phyloP scores from a whole-genome alignment of 1,140 invertebrate species.

The Chionoecetes opilio region DNA sequence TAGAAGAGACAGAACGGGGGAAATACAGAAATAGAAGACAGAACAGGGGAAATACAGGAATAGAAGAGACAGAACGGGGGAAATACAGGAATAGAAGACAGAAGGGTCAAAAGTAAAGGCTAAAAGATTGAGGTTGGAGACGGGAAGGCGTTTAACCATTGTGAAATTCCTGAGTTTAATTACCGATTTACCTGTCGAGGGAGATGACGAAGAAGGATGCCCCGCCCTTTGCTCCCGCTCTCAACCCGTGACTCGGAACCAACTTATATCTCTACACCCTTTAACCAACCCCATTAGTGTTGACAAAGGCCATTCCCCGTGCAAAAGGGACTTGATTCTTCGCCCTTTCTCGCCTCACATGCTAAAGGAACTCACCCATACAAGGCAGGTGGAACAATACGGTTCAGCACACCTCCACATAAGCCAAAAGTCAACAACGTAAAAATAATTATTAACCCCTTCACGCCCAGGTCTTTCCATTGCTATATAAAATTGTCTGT shows the following conservation, averaged over 20 bases:
- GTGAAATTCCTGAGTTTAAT: too few relatives aligned
- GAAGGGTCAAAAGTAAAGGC: background rate
- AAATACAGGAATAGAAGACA: too few relatives aligned
- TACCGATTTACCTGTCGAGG: background rate
- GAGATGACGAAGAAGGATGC: background rate
- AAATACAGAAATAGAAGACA: too few relatives aligned
- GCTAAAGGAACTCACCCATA: background rate
- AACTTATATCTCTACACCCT: background rate
- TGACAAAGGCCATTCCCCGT: background rate
- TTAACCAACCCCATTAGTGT: background rate
- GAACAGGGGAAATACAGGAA: too few relatives aligned
- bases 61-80: too few relatives aligned
- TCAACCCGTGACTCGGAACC: conserved; percentile 7
- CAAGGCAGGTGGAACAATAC: background rate
- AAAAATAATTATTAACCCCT: background rate
- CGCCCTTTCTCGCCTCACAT: background rate
- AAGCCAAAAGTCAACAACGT: conserved; percentile 1
- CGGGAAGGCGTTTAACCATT: too few relatives aligned
- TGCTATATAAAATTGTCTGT: too few relatives aligned
- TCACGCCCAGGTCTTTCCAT: too few relatives aligned
- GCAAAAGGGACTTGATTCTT: background rate
- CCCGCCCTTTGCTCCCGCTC: too few relatives aligned
- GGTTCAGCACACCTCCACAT: background rate
- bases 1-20: background rate
- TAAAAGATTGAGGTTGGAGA: background rate